A percentile compares a stretch with the other conserved stretches of the same genome.
phyloP scores from a whole-genome alignment of 2,797 vertebrate species.

The Falco columbarius region DNA sequence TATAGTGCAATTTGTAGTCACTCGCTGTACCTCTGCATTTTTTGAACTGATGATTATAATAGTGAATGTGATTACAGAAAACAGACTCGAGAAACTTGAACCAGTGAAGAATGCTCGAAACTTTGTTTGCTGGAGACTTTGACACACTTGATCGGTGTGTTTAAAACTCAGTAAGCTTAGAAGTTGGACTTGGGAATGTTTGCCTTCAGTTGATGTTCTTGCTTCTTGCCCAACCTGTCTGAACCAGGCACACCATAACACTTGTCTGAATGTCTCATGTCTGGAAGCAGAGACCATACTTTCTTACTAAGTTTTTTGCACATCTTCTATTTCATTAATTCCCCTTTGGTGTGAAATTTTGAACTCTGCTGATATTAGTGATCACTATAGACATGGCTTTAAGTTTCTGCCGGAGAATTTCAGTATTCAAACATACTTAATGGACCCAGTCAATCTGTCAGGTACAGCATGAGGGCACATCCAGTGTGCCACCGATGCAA shows the following conservation, averaged over 20 bases:
- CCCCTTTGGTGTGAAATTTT: not conserved
- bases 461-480: not conserved
- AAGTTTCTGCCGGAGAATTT: not conserved
- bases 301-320: not conserved
- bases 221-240: not conserved
- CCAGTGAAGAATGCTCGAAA: not conserved
- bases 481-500: too few species aligned
- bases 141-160: rapidly evolving
- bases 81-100: not conserved
- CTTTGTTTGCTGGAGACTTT: not conserved
- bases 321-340: not conserved
- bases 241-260: not conserved
- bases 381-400: not conserved
- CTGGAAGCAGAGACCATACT: not conserved
- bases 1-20: not conserved
- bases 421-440: not conserved
- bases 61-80: not conserved
- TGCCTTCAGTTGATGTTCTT: not conserved
- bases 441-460: rapidly evolving
- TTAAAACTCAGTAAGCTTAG: not conserved
- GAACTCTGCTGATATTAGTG: not conserved
- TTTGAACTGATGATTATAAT: not conserved
- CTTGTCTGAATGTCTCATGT: not conserved
- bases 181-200: not conserved
- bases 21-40: not conserved